These are phyloP conservation scores for Loris lydekkerianus DNA, from an alignment of 2,797 vertebrate species.

Conservation along the genomic window DNA sequence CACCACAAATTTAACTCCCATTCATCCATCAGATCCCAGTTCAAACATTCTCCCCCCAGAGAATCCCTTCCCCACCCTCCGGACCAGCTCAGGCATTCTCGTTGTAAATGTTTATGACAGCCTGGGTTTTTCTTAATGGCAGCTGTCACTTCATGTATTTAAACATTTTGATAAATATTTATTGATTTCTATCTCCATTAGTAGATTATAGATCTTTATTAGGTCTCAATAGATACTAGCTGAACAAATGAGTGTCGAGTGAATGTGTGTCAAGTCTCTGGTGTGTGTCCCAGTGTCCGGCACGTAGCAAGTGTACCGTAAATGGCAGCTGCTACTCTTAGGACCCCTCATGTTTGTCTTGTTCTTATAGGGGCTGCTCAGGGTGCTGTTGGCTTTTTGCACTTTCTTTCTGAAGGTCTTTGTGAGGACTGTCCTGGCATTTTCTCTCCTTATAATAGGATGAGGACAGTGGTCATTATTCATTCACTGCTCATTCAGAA, in stretches of 20 bases:
- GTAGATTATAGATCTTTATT: slow-evolving; percentile 2
- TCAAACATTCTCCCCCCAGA: background rate
- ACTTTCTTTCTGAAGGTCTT: slow-evolving; percentile 61
- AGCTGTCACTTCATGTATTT: background rate
- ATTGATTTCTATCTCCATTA: slow-evolving; percentile 46
- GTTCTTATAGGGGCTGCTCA: slow-evolving; percentile 19
- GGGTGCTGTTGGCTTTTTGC: slow-evolving; percentile 8
- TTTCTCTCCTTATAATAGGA: background rate
- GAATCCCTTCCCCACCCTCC: background rate
- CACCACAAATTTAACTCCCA: background rate
- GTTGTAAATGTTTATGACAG: background rate
- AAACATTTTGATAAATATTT: slow-evolving; percentile 55
- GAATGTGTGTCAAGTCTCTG: background rate
- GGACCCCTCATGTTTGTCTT: background rate
- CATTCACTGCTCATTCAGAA: slow-evolving; percentile 43
- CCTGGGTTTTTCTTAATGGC: background rate
- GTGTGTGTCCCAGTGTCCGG: background rate
- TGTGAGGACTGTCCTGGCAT: slow-evolving; percentile 23
- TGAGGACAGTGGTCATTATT: background rate
- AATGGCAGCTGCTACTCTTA: background rate
- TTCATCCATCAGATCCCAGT: background rate
- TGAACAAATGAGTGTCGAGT: slow-evolving; percentile 24
- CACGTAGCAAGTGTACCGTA: background rate
- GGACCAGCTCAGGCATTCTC: background rate
- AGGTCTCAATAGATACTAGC: slow-evolving; percentile 6